A percentile compares a stretch with the other conserved stretches of the same genome.
phyloP scores from a whole-genome alignment of 2,797 vertebrate genomes.

The Leucoraja ocellata region DNA sequence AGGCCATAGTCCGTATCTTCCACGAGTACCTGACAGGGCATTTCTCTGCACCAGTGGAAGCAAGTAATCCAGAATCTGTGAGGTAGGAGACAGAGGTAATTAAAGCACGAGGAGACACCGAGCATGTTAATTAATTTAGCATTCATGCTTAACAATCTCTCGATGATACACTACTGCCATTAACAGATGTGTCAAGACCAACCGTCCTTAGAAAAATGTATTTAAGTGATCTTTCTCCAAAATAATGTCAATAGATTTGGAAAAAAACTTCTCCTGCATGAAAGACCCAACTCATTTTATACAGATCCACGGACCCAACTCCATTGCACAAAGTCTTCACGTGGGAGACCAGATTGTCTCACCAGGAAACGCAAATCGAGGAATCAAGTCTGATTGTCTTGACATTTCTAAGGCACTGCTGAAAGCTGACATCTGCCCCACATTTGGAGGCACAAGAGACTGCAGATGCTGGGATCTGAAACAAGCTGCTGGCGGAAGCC shows the following conservation, averaged over 20 bases:
- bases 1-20: neutral
- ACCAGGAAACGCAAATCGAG: neutral
- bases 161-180: neutral
- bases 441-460: neutral
- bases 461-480: too few relatives aligned
- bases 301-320: neutral
- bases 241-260: too few relatives aligned
- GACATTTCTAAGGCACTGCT: neutral
- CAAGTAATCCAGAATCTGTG: slow-evolving; percentile 15
- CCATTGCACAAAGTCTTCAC: neutral
- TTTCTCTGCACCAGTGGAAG: neutral
- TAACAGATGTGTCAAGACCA: neutral
- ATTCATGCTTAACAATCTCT: slow-evolving; percentile 1
- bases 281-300: neutral
- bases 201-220: neutral
- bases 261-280: neutral
- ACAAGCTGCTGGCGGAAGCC: too few relatives aligned
- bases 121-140: neutral
- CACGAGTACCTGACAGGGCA: neutral
- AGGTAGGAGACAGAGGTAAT: neutral
- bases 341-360: neutral
- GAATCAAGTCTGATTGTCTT: neutral
- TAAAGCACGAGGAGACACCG: slow-evolving; percentile 9
- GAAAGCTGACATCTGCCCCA: neutral
- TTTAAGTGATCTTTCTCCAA: neutral